Conservation (phyloP, 1,140 invertebrate species). For the Brachionus rotundiformis region DNA sequence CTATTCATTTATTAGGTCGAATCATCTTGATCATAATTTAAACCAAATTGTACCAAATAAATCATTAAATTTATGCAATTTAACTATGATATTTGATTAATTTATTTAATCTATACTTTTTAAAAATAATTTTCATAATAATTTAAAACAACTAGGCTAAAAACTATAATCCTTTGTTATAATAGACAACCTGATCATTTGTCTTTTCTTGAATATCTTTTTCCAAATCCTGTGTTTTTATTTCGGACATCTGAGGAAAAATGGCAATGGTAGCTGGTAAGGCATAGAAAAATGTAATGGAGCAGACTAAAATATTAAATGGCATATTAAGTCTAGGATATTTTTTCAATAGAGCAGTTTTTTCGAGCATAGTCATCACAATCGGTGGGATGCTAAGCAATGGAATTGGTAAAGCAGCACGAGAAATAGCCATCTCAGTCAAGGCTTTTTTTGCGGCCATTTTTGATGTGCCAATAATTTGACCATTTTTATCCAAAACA, state of each 20-base stretch:
- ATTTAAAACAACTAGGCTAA: neutral
- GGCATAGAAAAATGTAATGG: conserved; percentile 61
- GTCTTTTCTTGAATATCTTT: conserved; percentile 59
- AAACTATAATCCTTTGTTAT: conserved; percentile 62
- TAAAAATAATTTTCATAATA: neutral
- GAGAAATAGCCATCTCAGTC: conserved; percentile 61
- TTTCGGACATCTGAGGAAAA: conserved; percentile 63
- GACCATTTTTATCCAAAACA: conserved; percentile 63
- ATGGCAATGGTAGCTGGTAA: conserved; percentile 63
- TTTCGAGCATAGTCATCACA: conserved; percentile 63
- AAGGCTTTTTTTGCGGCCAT: conserved; percentile 65
- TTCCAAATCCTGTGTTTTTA: conserved; percentile 59
- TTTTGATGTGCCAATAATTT: conserved; percentile 65
- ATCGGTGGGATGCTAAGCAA: conserved; percentile 63
- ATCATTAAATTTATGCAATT: no score
- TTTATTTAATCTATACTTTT: no score
- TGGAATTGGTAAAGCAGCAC: conserved; percentile 63
- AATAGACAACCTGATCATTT: conserved; percentile 55
- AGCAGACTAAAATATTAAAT: conserved; percentile 61
- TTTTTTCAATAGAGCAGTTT: conserved; percentile 58
- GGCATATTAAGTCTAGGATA: conserved; percentile 61
- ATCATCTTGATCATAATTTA: no score
- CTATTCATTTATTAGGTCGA: no score
- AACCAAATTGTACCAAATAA: no score
- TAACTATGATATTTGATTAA: no score